Evolutionary conservation across 1,140 invertebrate species (phyloP), one percentile per base, ranked within the genome.

Genomic region (Drosophila suzukii): DNA sequence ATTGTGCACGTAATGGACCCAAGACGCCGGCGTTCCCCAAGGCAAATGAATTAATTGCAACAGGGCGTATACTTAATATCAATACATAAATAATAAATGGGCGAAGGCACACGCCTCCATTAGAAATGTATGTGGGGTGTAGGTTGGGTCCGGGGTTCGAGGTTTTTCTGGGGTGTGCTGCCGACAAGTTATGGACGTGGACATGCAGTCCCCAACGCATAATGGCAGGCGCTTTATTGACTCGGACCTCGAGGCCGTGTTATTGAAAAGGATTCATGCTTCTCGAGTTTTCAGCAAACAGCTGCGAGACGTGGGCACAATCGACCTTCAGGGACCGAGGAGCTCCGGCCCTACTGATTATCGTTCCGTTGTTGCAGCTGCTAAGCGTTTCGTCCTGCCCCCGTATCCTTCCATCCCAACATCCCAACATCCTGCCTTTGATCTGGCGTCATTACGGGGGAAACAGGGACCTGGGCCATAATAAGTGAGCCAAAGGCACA

Each of bases 1-100:
- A 44, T 59, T 68, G 55, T 49, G 63, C 66, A 72, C 67, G 66
- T 72, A 76, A 76, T 63, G 49, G 73, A 75, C 62, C 72, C 39
- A 44, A 39, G 57, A 59, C 49, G 60, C n/a, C 30, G n/a, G 8
- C 10, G n/a, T 27, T 82, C 51, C 83, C 83, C 41, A 13, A 46
- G 68, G 84, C 65, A 68, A 83, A 80, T 89, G 60, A 88, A 77
- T 66, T 89, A 89, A 88, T 89, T 88, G 84, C 84, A 80, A 63
- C 76, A 63, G 27, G 59, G 66, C 76, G 76, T 78, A 78, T 78
- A 78, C 60, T 78, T 84, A 73, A 89, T 89, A 84, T 88, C 73
- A 65, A 89, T 89, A 80, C 79, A 88, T 88, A 88, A 77, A 80
- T 88, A 88, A 88, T 89, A 70, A 72, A 80, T 89, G 51, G 30